Percentiles rank a stretch among this genome's conserved stretches.
Evolutionary conservation across 2,888 invertebrate genomes (phyloP).

Genomic region (Agrotis ipsilon): DNA sequence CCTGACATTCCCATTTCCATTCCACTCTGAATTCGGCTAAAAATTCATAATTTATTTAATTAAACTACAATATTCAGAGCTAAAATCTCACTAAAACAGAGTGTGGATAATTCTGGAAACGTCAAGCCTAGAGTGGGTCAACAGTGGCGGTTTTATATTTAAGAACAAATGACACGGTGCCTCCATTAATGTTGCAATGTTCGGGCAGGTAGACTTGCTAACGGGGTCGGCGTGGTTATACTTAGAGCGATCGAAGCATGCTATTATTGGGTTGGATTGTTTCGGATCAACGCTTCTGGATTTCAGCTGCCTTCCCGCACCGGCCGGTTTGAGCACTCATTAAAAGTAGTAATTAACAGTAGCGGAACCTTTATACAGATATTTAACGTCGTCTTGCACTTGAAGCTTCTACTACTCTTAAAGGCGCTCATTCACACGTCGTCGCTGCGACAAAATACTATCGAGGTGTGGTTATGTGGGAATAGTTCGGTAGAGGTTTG

Average conservation of each 20-base stretch:
- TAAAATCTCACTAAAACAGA: conserved; percentile 67
- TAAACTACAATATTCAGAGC: conserved; percentile 56
- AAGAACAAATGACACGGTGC: conserved; percentile 84
- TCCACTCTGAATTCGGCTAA: conserved; percentile 46
- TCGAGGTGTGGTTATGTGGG: no score
- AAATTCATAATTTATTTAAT: conserved; percentile 68
- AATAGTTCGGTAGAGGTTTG: no score
- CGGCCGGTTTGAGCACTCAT: conserved; percentile 47
- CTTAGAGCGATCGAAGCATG: conserved; percentile 86
- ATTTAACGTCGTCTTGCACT: no score
- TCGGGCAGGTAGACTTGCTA: conserved; percentile 79
- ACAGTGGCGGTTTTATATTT: conserved; percentile 82
- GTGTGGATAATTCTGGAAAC: conserved; percentile 78
- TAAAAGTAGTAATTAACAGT: conserved; percentile 71
- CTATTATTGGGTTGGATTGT: conserved; percentile 87
- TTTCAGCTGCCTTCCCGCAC: conserved; percentile 74
- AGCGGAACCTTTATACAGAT: no score
- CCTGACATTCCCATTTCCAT: conserved; percentile 47
- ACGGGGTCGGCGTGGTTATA: conserved; percentile 86
- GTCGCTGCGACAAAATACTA: no score
- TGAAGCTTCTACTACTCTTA: no score
- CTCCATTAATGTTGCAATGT: conserved; percentile 87
- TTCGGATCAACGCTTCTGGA: conserved; percentile 78
- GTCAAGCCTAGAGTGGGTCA: conserved; percentile 83
- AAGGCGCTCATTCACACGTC: no score